Percentiles rank a stretch among this genome's conserved stretches.
Evolutionary conservation across 2,113 vertebrate species (phyloP).

Genomic region (Miniopterus natalensis): DNA sequence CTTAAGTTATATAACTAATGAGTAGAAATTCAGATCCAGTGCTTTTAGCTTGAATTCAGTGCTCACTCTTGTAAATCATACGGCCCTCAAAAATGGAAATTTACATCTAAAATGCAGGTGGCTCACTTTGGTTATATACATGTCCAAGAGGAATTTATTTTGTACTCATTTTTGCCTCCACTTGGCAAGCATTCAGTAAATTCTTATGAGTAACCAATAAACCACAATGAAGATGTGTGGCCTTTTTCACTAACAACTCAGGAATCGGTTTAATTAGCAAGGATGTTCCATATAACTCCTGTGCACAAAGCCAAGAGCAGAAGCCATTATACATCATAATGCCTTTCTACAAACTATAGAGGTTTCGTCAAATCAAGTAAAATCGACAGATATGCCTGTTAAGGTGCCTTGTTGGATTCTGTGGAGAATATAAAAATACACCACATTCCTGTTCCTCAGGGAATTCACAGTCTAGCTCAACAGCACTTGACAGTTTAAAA

Average conservation of each 20-base stretch:
- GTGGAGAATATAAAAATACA: not conserved
- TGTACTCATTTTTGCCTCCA: not conserved
- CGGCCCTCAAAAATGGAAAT: slow-evolving; percentile 24
- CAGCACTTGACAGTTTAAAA: not conserved
- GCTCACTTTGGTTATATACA: not conserved
- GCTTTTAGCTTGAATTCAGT: not conserved
- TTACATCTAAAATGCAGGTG: not conserved
- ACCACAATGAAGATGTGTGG: not conserved
- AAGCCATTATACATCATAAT: not conserved
- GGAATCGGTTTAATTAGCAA: not conserved
- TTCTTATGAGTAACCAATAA: slow-evolving; percentile 1
- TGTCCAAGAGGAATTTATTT: not conserved
- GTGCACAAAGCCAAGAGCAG: not conserved
- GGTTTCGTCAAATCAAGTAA: slow-evolving; percentile 6
- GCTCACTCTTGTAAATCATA: not conserved
- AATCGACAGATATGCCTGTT: not conserved
- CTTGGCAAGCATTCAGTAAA: not conserved
- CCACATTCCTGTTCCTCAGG: not conserved
- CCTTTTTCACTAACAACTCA: slow-evolving; percentile 23
- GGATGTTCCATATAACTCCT: not conserved
- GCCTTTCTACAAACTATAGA: not conserved
- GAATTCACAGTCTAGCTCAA: not conserved
- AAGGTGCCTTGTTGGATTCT: not conserved
- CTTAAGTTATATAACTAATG: not conserved
- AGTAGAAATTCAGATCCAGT: not conserved